Evolutionary conservation across 2,797 vertebrate genomes (phyloP).

Genomic region (Arctocebus calabarensis): DNA sequence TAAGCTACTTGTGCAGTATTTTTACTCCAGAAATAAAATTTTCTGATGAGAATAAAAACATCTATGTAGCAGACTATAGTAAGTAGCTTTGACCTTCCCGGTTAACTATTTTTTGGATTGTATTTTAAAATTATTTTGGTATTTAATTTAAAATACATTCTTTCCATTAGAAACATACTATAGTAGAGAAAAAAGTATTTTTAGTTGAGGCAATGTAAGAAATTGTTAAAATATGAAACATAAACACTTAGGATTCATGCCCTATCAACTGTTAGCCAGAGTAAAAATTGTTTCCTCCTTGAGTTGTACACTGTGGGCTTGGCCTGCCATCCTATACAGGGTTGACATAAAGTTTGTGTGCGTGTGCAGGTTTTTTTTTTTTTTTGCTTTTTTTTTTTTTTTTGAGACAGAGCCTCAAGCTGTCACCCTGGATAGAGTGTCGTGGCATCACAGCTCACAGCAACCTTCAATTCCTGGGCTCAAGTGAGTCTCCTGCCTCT

Average conservation of each 20-base stretch:
- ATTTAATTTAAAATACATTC: background rate
- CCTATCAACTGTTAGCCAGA: background rate
- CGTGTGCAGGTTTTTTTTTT: too few relatives aligned
- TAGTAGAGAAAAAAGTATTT: background rate
- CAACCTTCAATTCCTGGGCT: too few relatives aligned
- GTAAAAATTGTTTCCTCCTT: background rate
- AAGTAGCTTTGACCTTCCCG: background rate
- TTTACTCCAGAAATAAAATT: background rate
- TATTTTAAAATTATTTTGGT: background rate
- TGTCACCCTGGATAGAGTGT: too few relatives aligned
- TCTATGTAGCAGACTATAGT: background rate
- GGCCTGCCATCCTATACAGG: too few relatives aligned
- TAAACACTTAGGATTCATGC: background rate
- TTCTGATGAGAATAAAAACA: background rate
- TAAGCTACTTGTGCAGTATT: background rate
- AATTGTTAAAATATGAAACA: background rate
- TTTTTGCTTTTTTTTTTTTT: too few relatives aligned
- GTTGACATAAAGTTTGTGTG: too few relatives aligned
- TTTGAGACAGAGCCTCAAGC: too few relatives aligned
- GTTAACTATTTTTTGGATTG: background rate
- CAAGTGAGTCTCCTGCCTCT: too few relatives aligned
- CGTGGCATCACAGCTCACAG: too few relatives aligned
- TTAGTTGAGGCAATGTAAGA: background rate
- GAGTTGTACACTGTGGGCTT: background rate
- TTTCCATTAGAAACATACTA: background rate